phyloP scores from a whole-genome alignment of 2,797 vertebrate genomes.

The Sebastes matsubarae region DNA sequence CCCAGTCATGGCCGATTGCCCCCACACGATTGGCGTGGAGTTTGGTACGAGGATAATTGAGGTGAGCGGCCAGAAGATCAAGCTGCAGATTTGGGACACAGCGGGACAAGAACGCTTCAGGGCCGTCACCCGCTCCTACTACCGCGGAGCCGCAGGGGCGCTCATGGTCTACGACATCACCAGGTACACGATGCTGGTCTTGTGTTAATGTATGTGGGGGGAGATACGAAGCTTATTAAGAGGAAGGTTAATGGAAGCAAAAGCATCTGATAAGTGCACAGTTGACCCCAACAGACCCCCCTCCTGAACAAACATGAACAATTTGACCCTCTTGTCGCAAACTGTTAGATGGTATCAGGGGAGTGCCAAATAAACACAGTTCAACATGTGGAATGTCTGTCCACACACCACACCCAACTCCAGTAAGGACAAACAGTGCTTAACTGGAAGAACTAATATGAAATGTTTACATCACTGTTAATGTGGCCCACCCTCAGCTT shows the following conservation, averaged over 20 bases:
- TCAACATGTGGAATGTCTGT: conserved; percentile 35
- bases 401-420: conserved; percentile 16
- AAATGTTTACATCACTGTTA: neutral
- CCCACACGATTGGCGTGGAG: conserved; percentile 99
- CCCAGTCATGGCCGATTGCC: conserved; percentile 99
- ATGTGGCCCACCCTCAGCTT: neutral
- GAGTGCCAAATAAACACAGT: conserved; percentile 44
- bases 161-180: conserved; percentile 99
- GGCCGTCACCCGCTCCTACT: conserved; percentile 98
- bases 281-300: neutral
- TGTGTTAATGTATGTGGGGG: neutral
- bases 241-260: neutral
- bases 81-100: conserved; percentile 99
- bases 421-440: neutral
- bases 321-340: neutral
- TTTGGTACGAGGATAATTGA: conserved; percentile 99
- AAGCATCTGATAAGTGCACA: neutral
- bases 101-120: conserved; percentile 98
- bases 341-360: conserved; percentile 43
- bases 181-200: conserved; percentile 82
- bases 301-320: conserved; percentile 4
- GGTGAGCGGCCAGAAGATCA: conserved; percentile 99
- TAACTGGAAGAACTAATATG: neutral
- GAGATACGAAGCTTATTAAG: neutral
- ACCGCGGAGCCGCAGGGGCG: conserved; percentile 97